phyloP scores from a whole-genome alignment of 2,888 invertebrate genomes.

The Nomada lathburiana region DNA sequence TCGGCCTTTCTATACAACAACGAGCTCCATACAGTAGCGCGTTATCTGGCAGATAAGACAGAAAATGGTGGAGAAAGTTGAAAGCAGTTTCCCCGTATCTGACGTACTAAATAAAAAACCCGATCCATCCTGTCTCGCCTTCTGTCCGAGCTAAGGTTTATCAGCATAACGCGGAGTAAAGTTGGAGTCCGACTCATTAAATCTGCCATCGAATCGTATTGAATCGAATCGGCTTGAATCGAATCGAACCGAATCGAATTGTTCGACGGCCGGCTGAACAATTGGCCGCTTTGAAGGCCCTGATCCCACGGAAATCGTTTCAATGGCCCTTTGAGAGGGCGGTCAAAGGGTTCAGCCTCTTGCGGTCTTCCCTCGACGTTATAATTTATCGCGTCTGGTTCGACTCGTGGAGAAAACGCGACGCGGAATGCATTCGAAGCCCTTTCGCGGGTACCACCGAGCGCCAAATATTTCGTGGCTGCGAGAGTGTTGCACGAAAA shows the following conservation, averaged over 20 bases:
- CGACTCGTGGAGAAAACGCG: slow-evolving; percentile 25
- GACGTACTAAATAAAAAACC: neutral
- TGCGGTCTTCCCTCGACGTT: slow-evolving; percentile 49
- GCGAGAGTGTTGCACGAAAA: no score
- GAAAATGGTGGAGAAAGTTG: slow-evolving; percentile 25
- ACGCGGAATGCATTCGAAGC: neutral
- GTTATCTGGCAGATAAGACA: slow-evolving; percentile 40
- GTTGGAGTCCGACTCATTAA: slow-evolving; percentile 45
- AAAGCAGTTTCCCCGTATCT: neutral
- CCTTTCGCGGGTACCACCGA: neutral
- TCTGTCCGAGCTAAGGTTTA: neutral
- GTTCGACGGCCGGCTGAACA: slow-evolving; percentile 39
- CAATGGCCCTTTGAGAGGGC: slow-evolving; percentile 51
- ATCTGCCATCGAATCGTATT: slow-evolving; percentile 19
- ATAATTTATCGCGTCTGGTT: slow-evolving; percentile 50
- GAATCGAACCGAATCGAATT: slow-evolving; percentile 21
- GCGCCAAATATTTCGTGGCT: no score
- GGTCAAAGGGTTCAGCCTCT: slow-evolving; percentile 53
- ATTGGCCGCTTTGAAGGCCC: slow-evolving; percentile 49
- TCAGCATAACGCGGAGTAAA: slow-evolving; percentile 37
- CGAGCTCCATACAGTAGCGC: neutral
- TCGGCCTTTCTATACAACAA: neutral
- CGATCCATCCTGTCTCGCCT: neutral
- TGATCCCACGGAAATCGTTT: slow-evolving; percentile 56
- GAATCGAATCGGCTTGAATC: slow-evolving; percentile 8